These are phyloP conservation scores for Pangasianodon hypophthalmus DNA, from an alignment of 2,113 vertebrate genomes.

Conservation along the genomic window DNA sequence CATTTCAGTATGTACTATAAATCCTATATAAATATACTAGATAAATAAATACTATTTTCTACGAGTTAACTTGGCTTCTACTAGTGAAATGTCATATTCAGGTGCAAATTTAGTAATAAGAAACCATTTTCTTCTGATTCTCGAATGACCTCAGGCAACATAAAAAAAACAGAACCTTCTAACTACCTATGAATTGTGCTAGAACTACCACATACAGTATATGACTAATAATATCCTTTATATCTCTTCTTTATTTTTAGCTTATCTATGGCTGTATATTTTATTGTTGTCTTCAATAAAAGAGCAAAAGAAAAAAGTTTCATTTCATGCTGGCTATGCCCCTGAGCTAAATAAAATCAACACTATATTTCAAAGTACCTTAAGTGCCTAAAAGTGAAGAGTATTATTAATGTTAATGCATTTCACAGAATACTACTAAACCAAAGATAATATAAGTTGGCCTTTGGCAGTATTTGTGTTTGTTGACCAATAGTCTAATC, in stretches of 20 bases:
- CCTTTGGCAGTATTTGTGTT: conserved; percentile 30
- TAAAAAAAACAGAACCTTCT: not conserved
- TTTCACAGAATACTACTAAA: not conserved
- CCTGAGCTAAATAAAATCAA: not conserved
- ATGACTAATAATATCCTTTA: not conserved
- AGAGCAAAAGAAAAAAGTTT: not conserved
- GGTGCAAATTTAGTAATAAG: not conserved
- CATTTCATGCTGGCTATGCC: not conserved
- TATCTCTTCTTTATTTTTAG: not conserved
- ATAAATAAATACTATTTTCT: not conserved
- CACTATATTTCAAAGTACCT: not conserved
- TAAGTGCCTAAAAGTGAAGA: not conserved
- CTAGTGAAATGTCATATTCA: not conserved
- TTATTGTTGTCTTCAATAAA: not conserved
- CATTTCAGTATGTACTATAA: not conserved
- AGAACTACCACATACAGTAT: not conserved
- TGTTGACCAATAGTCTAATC: not conserved
- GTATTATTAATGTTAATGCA: not conserved
- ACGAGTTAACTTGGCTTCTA: too few species aligned
- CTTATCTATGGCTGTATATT: not conserved
- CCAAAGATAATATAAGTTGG: not conserved
- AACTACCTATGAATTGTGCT: not conserved
- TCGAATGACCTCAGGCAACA: not conserved
- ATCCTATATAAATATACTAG: not conserved
- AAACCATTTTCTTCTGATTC: not conserved